Base-by-base conservation (phyloP, 2,888 invertebrate genomes). In the Odontocerum albicorne region DNA sequence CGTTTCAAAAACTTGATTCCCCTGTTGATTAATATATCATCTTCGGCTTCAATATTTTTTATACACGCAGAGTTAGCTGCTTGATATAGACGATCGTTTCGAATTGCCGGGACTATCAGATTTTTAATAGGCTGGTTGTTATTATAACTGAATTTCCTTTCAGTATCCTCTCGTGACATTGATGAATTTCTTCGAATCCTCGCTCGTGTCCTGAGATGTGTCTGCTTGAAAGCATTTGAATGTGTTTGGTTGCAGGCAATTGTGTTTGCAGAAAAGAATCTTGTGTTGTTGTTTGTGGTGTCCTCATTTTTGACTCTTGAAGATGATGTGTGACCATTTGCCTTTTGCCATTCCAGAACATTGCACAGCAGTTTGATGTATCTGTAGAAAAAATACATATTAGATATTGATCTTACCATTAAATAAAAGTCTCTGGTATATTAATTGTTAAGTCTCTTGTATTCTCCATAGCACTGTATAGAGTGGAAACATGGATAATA, bases 301-400 rank as follows among this genome's bases (percentile, higher is more conserved):
- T 77, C 65, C 0, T 71, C 72, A 1, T 71, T 68, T 65, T 75
- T 79, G 45, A 77, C 75, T 58, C 72, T 75, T 7, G 72, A 64
- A 13, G 32, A 22, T 42, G 57, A 17, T 22, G 59, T 66, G 1
- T 72, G 67, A n/a, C 56, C 57, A 3, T 73, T 72, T 57, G 76
- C 73, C 27, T 66, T 72, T 73, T 96, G 96, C 91, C 93, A 96
- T 65, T 94, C 92, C 8, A 96, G 70, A 0, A 96, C 92, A 66
- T 87, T 89, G 57, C 86, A 87, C 17, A 96, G 78, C 1, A 96
- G 80, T 44, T 87, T 86, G 61, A 96, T 96, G 71, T 97, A 97
- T 66, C 88, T 88, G 69, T 39, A 65, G 66, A 62, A 21, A n/a
- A n/a, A n/a, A n/a, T n/a, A n/a, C n/a, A n/a, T n/a, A n/a, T n/a